phyloP scores from a whole-genome alignment of 2,113 vertebrate species.

The Cisticola juncidis region DNA sequence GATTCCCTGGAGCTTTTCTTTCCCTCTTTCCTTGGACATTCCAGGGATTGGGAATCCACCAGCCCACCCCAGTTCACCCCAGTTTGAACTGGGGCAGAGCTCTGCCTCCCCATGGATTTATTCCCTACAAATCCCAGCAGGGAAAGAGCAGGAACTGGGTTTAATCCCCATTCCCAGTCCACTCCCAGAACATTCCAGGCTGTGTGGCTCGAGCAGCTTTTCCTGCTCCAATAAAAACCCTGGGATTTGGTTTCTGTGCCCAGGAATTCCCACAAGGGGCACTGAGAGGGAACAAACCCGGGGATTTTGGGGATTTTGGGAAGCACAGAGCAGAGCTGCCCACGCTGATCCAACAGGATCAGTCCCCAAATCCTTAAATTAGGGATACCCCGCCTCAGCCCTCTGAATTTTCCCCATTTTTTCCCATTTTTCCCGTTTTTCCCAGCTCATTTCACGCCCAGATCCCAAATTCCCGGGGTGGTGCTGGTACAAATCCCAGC shows the following conservation, averaged over 20 bases:
- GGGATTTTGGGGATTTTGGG: not conserved
- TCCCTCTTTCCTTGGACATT: not conserved
- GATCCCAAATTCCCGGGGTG: not conserved
- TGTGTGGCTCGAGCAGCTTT: not conserved
- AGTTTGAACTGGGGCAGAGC: rapidly evolving
- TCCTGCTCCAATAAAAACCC: not conserved
- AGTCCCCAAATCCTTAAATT: rapidly evolving
- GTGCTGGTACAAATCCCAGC: not conserved
- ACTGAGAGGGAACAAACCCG: not conserved
- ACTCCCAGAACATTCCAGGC: not conserved
- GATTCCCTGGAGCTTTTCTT: not conserved
- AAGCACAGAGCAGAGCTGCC: not conserved
- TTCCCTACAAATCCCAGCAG: not conserved
- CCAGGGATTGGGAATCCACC: not conserved
- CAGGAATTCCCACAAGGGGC: not conserved
- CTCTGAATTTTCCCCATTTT: not conserved
- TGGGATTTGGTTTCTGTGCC: not conserved
- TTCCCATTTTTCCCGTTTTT: rapidly evolving
- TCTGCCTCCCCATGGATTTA: not conserved
- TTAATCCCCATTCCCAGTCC: not conserved
- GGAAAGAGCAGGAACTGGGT: not conserved
- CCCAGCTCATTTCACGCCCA: rapidly evolving
- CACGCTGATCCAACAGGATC: rapidly evolving
- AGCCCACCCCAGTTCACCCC: not conserved
- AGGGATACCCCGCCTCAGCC: rapidly evolving